Evolutionary conservation across 2,888 invertebrate species (phyloP).

Genomic region (Machimus rusticus): DNA sequence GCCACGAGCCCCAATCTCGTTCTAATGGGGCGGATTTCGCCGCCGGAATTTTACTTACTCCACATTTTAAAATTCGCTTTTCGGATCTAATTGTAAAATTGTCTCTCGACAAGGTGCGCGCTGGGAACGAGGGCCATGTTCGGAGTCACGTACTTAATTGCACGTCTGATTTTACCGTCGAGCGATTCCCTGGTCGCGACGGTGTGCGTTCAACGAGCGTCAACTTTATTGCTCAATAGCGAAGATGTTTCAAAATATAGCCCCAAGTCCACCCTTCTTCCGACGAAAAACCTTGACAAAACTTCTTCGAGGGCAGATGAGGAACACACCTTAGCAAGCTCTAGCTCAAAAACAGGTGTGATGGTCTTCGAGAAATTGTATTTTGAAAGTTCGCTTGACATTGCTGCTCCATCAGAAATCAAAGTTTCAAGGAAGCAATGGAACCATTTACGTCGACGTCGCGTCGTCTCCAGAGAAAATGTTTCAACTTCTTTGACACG

Average conservation of each 20-base stretch:
- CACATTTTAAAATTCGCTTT: slow-evolving; percentile 22
- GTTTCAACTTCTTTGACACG: not conserved
- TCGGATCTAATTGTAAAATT: slow-evolving; percentile 28
- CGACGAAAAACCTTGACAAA: not conserved
- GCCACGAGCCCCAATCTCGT: not conserved
- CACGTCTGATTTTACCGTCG: not conserved
- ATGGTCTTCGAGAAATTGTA: not conserved
- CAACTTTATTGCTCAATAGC: not conserved
- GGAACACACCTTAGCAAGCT: not conserved
- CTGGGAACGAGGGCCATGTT: not conserved
- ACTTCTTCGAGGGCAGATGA: not conserved
- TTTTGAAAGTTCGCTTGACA: not conserved
- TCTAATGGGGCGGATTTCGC: not conserved
- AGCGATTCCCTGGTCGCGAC: not conserved
- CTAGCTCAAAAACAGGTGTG: not conserved
- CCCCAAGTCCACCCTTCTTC: not conserved
- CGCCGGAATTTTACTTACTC: slow-evolving; percentile 2
- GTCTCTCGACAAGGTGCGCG: not conserved
- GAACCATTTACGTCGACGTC: not conserved
- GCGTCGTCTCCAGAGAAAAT: not conserved
- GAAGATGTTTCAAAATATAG: not conserved
- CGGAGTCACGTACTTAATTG: slow-evolving; percentile 7
- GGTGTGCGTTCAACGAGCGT: not conserved
- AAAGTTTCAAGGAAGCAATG: not conserved
- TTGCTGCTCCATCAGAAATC: not conserved